These are phyloP conservation scores for Andrena marginata DNA, from an alignment of 2,888 invertebrate genomes.

Conservation along the genomic window DNA sequence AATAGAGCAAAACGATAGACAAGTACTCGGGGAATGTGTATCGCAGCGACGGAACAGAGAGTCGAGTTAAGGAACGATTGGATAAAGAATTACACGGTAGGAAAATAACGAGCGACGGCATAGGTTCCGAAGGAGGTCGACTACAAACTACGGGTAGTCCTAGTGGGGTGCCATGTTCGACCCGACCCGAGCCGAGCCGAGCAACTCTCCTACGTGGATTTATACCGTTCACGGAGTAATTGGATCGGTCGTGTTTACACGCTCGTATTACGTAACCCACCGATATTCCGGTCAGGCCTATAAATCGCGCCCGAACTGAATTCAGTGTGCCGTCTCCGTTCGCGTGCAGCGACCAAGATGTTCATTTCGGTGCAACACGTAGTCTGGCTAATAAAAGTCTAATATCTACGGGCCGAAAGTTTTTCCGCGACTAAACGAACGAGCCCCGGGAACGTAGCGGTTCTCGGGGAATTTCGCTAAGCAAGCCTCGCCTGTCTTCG, in stretches of 20 bases:
- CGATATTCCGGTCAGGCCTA: slow-evolving; percentile 25
- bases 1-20: too few species aligned
- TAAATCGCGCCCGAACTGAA: slow-evolving; percentile 21
- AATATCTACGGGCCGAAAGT: not conserved
- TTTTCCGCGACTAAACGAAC: too few species aligned
- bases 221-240: slow-evolving; percentile 51
- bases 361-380: slow-evolving; percentile 6
- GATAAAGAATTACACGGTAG: not conserved
- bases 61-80: not conserved
- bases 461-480: too few species aligned
- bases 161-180: slow-evolving; percentile 19
- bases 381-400: not conserved
- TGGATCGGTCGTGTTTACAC: slow-evolving; percentile 63
- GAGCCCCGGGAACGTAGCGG: too few species aligned
- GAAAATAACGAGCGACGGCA: not conserved
- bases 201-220: slow-evolving; percentile 28
- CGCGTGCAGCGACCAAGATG: not conserved
- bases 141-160: not conserved
- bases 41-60: not conserved
- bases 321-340: not conserved
- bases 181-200: not conserved
- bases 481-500: too few species aligned
- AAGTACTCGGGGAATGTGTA: too few species aligned
- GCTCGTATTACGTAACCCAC: slow-evolving; percentile 39
- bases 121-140: slow-evolving; percentile 5